Evolutionary conservation across 2,888 invertebrate genomes (phyloP).

Genomic region (Andrena haemorrhoa): DNA sequence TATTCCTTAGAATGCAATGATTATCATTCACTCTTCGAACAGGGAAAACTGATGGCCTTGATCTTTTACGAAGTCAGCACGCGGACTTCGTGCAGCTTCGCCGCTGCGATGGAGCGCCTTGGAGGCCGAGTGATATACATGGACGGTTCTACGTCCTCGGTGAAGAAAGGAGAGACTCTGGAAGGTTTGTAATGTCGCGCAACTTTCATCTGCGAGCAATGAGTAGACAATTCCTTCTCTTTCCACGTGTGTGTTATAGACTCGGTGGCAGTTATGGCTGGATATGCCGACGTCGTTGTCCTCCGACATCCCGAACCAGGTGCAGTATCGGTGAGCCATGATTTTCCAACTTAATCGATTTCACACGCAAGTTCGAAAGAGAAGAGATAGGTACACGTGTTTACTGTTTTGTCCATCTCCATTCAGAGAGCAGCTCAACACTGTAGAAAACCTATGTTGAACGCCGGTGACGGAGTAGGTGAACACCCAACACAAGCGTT

Average conservation of each 20-base stretch:
- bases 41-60: slow-evolving; percentile 97
- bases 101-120: slow-evolving; percentile 97
- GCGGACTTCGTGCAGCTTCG: slow-evolving; percentile 97
- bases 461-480: slow-evolving; percentile 98
- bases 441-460: slow-evolving; percentile 96
- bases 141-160: slow-evolving; percentile 96
- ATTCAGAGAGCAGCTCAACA: slow-evolving; percentile 92
- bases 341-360: not conserved
- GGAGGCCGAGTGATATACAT: slow-evolving; percentile 97
- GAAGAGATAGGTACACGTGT: not conserved
- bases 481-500: slow-evolving; percentile 99
- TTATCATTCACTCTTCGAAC: slow-evolving; percentile 7
- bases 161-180: slow-evolving; percentile 97
- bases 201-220: not conserved
- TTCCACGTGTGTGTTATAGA: slow-evolving; percentile 55
- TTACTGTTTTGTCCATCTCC: not conserved
- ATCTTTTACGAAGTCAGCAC: slow-evolving; percentile 99
- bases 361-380: not conserved
- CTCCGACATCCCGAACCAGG: slow-evolving; percentile 97
- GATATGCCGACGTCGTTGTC: slow-evolving; percentile 97
- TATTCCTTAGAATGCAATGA: not conserved
- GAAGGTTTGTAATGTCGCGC: slow-evolving; percentile 87
- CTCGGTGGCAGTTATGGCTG: slow-evolving; percentile 94
- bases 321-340: slow-evolving; percentile 91
- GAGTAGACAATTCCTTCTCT: not conserved